Conservation (phyloP, 2,113 vertebrate genomes). For the Pavo muticus region DNA sequence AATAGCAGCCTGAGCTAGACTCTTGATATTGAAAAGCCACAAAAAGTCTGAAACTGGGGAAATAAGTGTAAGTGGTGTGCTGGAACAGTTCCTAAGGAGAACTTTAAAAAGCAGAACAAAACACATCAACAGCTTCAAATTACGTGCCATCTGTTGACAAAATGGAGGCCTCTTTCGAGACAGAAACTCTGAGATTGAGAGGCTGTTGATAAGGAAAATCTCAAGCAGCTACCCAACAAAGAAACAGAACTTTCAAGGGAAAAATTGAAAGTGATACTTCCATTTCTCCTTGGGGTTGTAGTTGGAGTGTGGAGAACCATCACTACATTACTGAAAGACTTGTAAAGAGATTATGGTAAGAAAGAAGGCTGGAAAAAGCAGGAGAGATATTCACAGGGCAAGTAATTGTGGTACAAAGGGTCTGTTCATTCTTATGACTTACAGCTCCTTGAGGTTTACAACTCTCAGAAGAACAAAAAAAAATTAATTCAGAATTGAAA, state of each 20-base stretch:
- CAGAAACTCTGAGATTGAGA: neutral
- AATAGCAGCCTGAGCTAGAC: constrained; percentile 9
- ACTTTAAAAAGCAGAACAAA: neutral
- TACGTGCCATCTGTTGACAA: neutral
- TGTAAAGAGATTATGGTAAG: neutral
- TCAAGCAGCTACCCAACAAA: neutral
- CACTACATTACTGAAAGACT: neutral
- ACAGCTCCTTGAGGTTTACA: neutral
- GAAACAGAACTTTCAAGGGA: neutral
- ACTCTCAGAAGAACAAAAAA: neutral
- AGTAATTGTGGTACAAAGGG: neutral
- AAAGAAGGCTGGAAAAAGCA: neutral
- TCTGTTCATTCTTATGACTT: neutral
- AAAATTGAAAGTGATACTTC: neutral
- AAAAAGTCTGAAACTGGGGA: constrained; percentile 5
- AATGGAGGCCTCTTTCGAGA: neutral
- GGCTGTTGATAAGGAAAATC: neutral
- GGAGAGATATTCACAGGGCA: neutral
- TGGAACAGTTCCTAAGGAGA: neutral
- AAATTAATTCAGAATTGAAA: neutral
- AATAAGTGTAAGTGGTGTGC: neutral
- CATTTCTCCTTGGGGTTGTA: neutral
- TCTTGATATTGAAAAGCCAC: constrained; percentile 18
- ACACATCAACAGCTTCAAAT: neutral
- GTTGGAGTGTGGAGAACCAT: neutral